Conservation (phyloP, 2,888 invertebrate genomes). For the Lasioglossum zephyrum region DNA sequence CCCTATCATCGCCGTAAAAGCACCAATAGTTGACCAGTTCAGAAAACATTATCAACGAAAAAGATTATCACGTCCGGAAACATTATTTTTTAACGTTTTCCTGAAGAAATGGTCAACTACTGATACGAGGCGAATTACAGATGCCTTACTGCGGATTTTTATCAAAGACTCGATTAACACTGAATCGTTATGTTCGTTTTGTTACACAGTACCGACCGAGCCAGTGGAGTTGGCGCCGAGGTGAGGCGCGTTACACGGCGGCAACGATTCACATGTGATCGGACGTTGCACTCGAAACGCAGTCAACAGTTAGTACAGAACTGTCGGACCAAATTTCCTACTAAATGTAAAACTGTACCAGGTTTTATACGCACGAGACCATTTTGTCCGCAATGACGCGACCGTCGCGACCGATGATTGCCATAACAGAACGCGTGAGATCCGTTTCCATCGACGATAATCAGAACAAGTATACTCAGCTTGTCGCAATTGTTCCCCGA, state of each 20-base stretch:
- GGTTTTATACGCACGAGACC: conserved; percentile 59
- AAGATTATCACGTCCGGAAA: no score
- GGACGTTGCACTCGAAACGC: conserved; percentile 59
- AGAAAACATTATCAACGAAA: no score
- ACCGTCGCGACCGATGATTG: conserved; percentile 36
- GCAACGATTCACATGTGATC: conserved; percentile 97
- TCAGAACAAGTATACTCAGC: conserved; percentile 7
- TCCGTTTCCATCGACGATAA: conserved; percentile 18
- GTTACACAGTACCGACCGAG: conserved; percentile 94
- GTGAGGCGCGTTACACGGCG: conserved; percentile 96
- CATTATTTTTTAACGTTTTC: no score
- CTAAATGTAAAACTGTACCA: conserved; percentile 74
- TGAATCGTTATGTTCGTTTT: neutral
- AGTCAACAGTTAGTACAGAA: conserved; percentile 72
- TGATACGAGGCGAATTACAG: no score
- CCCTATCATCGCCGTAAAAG: neutral
- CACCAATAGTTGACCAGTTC: no score
- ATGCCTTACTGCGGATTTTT: neutral
- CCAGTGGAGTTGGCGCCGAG: conserved; percentile 96
- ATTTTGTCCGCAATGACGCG: conserved; percentile 54
- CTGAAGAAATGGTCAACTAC: no score
- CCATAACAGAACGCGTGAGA: conserved; percentile 14
- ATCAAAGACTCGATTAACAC: neutral
- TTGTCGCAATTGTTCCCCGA: conserved; percentile 5
- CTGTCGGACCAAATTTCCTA: conserved; percentile 80